Evolutionary conservation across 2,888 invertebrate genomes (phyloP), one percentile per base, ranked within the genome.

Genomic region (Synergus umbraculus): DNA sequence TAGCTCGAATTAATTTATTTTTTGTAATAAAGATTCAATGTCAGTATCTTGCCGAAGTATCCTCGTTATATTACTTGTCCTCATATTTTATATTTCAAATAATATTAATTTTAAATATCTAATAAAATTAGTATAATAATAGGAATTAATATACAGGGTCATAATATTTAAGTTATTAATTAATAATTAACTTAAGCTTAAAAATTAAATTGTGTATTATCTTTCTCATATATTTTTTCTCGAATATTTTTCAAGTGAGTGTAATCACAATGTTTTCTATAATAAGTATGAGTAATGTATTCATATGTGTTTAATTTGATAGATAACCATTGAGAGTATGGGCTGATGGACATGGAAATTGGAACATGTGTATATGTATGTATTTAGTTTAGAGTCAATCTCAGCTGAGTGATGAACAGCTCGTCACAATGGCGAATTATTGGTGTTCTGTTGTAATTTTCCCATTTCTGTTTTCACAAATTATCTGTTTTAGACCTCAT

Each of bases 1-100:
- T 90, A 90, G 87, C 90, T 84, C 87, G 88, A 89, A 89, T 89
- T 90, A 90, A 90, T 90, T 90, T 90, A 90, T 90, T 90, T 90
- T 90, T 90, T 90, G 89, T 90, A 90, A 90, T 90, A 73, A 73
- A 73, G 73, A 73, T 73, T 73, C 63, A 22, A 63, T 63, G 63
- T 63, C 63, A 63, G 63, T 63, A 73, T 73, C 73, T 73, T 73
- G 73, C 73, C 73, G 73, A 73, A 73, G 54, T 54, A 73, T 73
- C 29, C 1, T 63, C 13, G 63, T 58, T 73, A 41, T 29, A 73
- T 73, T 73, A 54, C 54, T 73, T 54, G 10, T 73, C 49, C 58
- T 58, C 18, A 15, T 58, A 58, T 58, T 58, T 7, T 18, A 18
- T 18, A 58, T 58, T 18, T 58, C 9, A n/a, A n/a, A 54, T 54